Conservation (phyloP, 2,797 vertebrate species). For the Pseudochirops cupreus region DNA sequence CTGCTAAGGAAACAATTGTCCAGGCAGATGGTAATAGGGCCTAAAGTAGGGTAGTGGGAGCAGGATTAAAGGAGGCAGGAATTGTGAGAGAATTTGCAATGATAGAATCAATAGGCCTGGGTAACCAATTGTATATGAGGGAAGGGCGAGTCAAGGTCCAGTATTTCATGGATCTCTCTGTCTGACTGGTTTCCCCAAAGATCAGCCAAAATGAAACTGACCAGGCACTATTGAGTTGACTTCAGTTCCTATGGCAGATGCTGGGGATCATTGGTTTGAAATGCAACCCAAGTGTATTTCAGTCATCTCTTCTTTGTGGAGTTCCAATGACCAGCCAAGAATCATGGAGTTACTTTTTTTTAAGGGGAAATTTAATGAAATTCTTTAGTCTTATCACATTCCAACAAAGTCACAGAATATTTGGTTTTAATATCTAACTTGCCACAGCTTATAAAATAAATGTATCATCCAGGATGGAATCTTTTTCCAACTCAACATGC, state of each 20-base stretch:
- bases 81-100: neutral
- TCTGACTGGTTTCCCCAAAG: neutral
- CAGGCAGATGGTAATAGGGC: neutral
- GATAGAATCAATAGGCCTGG: neutral
- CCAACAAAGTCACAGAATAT: neutral
- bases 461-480: neutral
- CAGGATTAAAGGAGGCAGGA: neutral
- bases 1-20: neutral
- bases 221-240: slow-evolving; percentile 16
- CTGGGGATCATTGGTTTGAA: slow-evolving; percentile 25
- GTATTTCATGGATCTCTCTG: neutral
- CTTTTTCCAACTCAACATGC: neutral
- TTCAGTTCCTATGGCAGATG: slow-evolving; percentile 46
- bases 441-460: neutral
- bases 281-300: slow-evolving; percentile 10
- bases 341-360: neutral
- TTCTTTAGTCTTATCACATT: slow-evolving; percentile 28
- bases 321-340: slow-evolving; percentile 22
- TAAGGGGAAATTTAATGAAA: neutral
- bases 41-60: neutral
- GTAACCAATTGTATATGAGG: neutral
- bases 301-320: neutral
- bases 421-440: neutral
- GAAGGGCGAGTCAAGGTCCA: neutral
- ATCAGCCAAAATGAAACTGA: slow-evolving; percentile 14